Evolutionary conservation across 23 tunicate genomes (phyloP).

Genomic region (Trididemnum clinides): DNA sequence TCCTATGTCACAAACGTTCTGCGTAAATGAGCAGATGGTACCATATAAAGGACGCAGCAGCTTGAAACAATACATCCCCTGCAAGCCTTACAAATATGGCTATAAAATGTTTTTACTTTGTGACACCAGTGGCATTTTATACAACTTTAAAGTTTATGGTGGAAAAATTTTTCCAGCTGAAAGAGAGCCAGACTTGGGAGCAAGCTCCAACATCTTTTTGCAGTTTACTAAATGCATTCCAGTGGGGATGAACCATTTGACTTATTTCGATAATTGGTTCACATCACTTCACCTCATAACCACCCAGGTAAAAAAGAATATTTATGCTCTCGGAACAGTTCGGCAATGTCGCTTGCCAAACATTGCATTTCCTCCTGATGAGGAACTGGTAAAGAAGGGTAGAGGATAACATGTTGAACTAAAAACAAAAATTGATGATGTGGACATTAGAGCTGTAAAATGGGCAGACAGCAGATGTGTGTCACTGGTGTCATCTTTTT

Average conservation of each 20-base stretch:
- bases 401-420: neutral
- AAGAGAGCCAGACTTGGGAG: neutral
- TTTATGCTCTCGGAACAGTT: constrained; percentile 4
- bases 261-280: constrained; percentile 16
- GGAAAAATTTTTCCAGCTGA: constrained; percentile 10
- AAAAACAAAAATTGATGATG: neutral
- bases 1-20: neutral
- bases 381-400: neutral
- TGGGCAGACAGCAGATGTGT: too few species aligned
- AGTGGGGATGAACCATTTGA: neutral
- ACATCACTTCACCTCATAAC: neutral
- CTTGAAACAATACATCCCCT: constrained; percentile 20
- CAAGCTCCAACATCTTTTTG: neutral
- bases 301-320: neutral
- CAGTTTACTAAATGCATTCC: neutral
- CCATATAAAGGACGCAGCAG: neutral
- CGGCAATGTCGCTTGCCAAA: neutral
- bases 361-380: neutral
- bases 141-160: constrained; percentile 6
- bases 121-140: neutral
- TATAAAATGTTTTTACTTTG: constrained; percentile 1
- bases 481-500: too few species aligned
- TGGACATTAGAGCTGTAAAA: too few species aligned
- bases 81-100: constrained; percentile 20
- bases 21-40: constrained; percentile 28